A percentile compares a stretch with the other conserved stretches of the same genome.
These are phyloP conservation scores for Temnothorax rugatulus DNA, from an alignment of 2,888 invertebrate genomes.

Conservation along the genomic window DNA sequence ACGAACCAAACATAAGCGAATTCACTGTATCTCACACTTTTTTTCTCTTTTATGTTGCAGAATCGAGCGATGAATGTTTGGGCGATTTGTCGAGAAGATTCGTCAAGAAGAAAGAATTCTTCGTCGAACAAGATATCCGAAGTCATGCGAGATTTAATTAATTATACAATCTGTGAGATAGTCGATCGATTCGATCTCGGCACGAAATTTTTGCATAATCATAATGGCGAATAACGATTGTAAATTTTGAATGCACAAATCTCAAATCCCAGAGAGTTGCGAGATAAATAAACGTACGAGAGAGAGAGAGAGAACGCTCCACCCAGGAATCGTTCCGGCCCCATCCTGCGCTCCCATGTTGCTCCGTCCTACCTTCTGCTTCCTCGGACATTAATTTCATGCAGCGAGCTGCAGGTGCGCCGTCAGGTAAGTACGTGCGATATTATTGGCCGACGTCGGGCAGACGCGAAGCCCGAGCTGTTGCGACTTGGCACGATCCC, in stretches of 20 bases:
- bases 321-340: slow-evolving; percentile 62
- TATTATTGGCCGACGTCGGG: slow-evolving; percentile 75
- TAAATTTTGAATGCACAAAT: slow-evolving; percentile 56
- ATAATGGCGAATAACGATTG: slow-evolving; percentile 37
- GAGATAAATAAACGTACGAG: slow-evolving; percentile 66
- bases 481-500: slow-evolving; percentile 75
- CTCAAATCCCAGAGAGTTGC: slow-evolving; percentile 42
- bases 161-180: neutral
- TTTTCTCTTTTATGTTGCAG: slow-evolving; percentile 28
- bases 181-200: neutral
- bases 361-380: slow-evolving; percentile 42
- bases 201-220: neutral
- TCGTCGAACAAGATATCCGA: neutral
- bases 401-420: slow-evolving; percentile 57
- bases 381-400: slow-evolving; percentile 68
- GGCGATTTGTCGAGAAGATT: too few relatives aligned
- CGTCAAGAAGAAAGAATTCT: neutral
- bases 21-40: neutral
- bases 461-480: slow-evolving; percentile 65
- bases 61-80: neutral
- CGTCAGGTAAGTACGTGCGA: slow-evolving; percentile 70
- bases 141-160: neutral
- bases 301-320: slow-evolving; percentile 33
- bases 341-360: slow-evolving; percentile 64
- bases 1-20: neutral